Percentiles rank a stretch among this genome's conserved stretches.
Conservation (phyloP, 2,113 vertebrate species). For the Vombatus ursinus region DNA sequence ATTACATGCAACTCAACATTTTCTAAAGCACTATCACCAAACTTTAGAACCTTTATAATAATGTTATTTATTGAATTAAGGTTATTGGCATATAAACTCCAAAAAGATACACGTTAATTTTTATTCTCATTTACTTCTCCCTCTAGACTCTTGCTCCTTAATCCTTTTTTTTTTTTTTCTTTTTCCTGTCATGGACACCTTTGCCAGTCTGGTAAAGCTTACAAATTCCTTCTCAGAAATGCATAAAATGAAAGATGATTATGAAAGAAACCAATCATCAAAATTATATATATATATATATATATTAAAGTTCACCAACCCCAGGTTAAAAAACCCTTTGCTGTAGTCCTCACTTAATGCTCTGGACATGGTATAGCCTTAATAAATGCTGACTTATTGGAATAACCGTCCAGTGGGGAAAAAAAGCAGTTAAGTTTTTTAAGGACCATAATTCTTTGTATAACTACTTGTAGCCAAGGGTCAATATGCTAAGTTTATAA, state of each 20-base stretch:
- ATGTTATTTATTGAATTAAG: not conserved
- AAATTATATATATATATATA: not conserved
- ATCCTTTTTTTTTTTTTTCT: too few relatives aligned
- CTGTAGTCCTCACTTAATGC: not conserved
- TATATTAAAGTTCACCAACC: not conserved
- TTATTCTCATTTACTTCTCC: not conserved
- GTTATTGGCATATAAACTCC: not conserved
- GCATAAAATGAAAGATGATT: not conserved
- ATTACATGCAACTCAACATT: not conserved
- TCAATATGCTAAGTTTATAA: not conserved
- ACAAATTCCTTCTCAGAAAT: not conserved
- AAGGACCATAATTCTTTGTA: not conserved
- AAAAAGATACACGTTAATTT: not conserved
- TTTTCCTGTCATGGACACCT: not conserved
- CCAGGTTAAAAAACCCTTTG: not conserved
- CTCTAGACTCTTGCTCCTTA: not conserved
- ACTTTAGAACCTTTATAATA: not conserved
- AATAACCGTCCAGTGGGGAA: not conserved
- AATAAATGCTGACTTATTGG: not conserved
- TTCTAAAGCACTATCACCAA: not conserved
- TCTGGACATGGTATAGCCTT: not conserved
- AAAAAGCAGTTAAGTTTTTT: not conserved
- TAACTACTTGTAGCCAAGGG: not conserved
- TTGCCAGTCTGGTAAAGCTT: not conserved
- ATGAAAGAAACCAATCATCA: not conserved